phyloP scores from a whole-genome alignment of 92 coral and sea anemone species.

The Montipora capitata region DNA sequence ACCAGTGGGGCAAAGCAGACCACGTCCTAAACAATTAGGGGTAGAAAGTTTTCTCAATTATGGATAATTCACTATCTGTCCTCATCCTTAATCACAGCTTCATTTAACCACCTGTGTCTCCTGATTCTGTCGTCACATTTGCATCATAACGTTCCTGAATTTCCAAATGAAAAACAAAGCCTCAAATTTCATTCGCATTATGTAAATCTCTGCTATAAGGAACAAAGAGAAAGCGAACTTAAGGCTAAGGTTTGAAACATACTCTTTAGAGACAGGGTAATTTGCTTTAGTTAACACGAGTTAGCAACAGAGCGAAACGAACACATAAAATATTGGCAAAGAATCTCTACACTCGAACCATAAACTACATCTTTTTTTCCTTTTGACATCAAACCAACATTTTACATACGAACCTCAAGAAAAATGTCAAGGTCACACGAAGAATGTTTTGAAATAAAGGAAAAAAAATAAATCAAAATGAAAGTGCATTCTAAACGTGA shows the following conservation, averaged over 20 bases:
- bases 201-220: not conserved
- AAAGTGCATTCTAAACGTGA: slow-evolving; percentile 3
- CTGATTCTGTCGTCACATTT: not conserved
- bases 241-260: not conserved
- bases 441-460: not conserved
- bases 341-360: too few relatives aligned
- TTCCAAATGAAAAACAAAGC: not conserved
- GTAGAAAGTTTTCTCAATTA: not conserved
- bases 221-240: not conserved
- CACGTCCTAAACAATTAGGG: not conserved
- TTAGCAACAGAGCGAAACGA: too few relatives aligned
- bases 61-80: not conserved
- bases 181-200: too few relatives aligned
- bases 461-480: not conserved
- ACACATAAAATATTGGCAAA: too few relatives aligned
- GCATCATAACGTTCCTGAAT: not conserved
- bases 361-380: too few relatives aligned
- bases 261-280: not conserved
- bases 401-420: too few relatives aligned
- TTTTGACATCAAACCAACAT: too few relatives aligned
- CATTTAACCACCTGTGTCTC: not conserved
- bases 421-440: not conserved
- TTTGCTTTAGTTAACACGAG: too few relatives aligned
- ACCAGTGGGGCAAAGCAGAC: not conserved
- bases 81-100: not conserved